Conservation (phyloP, 2,888 invertebrate genomes). For the Macroteleia sp. region DNA sequence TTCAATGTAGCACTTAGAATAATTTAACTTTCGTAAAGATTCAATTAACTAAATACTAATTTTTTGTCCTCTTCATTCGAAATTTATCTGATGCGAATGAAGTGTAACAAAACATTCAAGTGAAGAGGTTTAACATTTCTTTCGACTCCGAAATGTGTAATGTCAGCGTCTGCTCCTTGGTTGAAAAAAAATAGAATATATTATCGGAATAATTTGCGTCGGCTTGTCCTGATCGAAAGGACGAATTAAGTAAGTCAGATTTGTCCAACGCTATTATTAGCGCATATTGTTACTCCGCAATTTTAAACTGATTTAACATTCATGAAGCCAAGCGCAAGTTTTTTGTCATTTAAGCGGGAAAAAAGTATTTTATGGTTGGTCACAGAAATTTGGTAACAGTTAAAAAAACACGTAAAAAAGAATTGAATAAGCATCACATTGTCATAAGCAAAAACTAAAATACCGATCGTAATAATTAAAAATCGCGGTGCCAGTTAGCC, state of each 20-base stretch:
- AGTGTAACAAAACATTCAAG: not conserved
- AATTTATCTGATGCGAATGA: not conserved
- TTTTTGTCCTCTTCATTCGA: not conserved
- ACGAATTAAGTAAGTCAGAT: slow-evolving; percentile 19
- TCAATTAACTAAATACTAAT: slow-evolving; percentile 15
- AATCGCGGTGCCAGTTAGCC: slow-evolving; percentile 15
- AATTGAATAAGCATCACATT: slow-evolving; percentile 6
- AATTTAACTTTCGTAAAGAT: slow-evolving; percentile 22
- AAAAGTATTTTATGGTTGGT: slow-evolving; percentile 16
- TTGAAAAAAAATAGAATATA: slow-evolving; percentile 9
- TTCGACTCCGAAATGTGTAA: slow-evolving; percentile 2
- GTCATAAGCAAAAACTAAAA: not conserved
- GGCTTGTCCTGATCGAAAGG: not conserved
- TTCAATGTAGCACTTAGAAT: slow-evolving; percentile 29
- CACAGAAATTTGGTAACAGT: slow-evolving; percentile 9
- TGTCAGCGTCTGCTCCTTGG: not conserved
- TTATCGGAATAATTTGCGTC: slow-evolving; percentile 21
- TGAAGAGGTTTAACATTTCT: not conserved
- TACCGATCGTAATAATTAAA: slow-evolving; percentile 22
- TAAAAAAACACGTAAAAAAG: slow-evolving; percentile 2
- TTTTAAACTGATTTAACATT: slow-evolving; percentile 24
- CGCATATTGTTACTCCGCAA: slow-evolving; percentile 10
- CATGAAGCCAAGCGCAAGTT: no score
- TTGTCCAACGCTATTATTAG: slow-evolving; percentile 25
- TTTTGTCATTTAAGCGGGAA: slow-evolving; percentile 8